These are phyloP conservation scores for Disparrhopalites patrizii DNA, from an alignment of 2,888 invertebrate genomes.

Conservation along the genomic window DNA sequence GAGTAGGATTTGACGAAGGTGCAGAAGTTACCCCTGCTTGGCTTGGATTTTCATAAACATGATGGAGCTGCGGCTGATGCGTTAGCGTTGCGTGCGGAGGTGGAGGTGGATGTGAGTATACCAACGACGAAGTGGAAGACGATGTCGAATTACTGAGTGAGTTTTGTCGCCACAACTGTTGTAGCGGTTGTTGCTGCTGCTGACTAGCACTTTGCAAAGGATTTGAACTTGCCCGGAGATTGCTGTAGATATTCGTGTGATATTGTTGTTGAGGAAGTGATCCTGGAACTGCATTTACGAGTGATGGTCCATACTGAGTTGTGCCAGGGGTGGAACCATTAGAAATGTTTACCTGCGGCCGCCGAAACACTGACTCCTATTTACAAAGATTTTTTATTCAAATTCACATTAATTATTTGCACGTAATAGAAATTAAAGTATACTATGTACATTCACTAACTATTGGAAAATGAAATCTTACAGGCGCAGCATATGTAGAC, in stretches of 20 bases:
- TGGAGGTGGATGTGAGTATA: conserved; percentile 20
- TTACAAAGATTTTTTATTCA: no score
- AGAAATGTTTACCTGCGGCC: conserved; percentile 17
- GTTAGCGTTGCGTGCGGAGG: conserved; percentile 30
- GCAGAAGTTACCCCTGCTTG: background rate
- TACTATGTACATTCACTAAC: no score
- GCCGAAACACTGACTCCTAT: no score
- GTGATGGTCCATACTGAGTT: background rate
- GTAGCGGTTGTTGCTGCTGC: conserved; percentile 20
- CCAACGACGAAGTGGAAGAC: conserved; percentile 9
- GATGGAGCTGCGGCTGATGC: conserved; percentile 47
- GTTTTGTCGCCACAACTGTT: conserved; percentile 32
- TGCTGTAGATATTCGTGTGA: conserved; percentile 15
- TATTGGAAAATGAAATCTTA: no score
- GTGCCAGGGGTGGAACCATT: background rate
- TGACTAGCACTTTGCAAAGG: conserved; percentile 23
- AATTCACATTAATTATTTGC: no score
- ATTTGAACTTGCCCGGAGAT: conserved; percentile 15
- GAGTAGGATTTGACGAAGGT: conserved; percentile 1
- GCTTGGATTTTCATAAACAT: conserved; percentile 1
- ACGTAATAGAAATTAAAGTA: no score
- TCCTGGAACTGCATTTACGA: background rate
- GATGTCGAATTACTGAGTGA: no score
- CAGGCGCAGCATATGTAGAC: conserved; percentile 35
- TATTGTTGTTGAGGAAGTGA: conserved; percentile 21